phyloP scores from a whole-genome alignment of 2,113 vertebrate species.

The Scalopus aquaticus region DNA sequence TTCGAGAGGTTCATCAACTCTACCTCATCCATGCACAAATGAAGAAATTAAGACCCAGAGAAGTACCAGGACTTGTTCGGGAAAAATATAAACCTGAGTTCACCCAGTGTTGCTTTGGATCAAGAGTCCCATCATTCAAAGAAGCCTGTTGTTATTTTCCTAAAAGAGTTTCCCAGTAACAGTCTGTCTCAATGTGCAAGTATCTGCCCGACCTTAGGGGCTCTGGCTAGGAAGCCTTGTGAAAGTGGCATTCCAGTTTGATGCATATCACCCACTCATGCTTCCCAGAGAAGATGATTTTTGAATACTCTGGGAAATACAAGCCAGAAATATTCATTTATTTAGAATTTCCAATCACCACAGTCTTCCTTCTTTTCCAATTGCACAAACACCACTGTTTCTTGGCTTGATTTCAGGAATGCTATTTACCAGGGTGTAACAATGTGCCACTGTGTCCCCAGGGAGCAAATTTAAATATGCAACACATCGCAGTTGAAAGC shows the following conservation, averaged over 20 bases:
- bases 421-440: neutral
- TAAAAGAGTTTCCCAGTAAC: neutral
- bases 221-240: neutral
- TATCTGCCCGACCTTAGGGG: neutral
- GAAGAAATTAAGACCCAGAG: neutral
- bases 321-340: neutral
- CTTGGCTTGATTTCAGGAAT: neutral
- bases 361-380: neutral
- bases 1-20: neutral
- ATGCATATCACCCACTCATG: neutral
- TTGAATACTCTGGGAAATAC: neutral
- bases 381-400: neutral
- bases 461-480: slow-evolving; percentile 35
- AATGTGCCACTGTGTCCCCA: neutral
- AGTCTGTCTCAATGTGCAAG: rapidly evolving
- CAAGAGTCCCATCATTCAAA: neutral
- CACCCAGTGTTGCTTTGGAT: neutral
- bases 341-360: neutral
- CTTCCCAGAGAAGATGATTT: neutral
- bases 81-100: neutral
- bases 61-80: neutral
- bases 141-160: neutral
- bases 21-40: neutral
- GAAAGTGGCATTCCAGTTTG: neutral
- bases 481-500: neutral